Percentiles rank a stretch among this genome's conserved stretches.
These are phyloP conservation scores for Hepsetus odoe DNA, from an alignment of 2,113 vertebrate genomes.

Conservation along the genomic window DNA sequence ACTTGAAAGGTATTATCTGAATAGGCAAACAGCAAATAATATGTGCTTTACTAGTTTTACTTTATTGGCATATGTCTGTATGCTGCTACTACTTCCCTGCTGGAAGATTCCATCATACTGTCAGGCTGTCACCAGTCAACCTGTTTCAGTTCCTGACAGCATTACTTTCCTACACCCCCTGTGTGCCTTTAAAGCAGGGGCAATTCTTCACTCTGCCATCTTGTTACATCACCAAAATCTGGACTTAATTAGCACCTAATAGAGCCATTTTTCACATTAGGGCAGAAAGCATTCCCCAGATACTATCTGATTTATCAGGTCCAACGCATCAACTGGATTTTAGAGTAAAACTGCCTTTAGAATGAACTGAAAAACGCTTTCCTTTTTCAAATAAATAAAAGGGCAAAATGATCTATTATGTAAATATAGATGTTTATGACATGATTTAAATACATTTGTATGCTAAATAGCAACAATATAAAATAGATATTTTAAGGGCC, in stretches of 20 bases:
- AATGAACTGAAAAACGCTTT: neutral
- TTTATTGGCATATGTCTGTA: conserved; percentile 6
- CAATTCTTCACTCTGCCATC: conserved; percentile 64
- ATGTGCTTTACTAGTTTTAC: neutral
- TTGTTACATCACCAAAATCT: conserved; percentile 65
- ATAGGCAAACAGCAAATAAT: no score
- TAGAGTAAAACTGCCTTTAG: neutral
- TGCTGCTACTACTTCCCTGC: conserved; percentile 25
- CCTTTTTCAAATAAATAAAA: neutral
- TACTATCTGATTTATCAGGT: conserved; percentile 56
- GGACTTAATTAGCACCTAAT: conserved; percentile 67
- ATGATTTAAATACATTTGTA: neutral
- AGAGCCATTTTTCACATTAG: conserved; percentile 68
- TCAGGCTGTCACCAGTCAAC: conserved; percentile 56
- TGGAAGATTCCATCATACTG: conserved; percentile 43
- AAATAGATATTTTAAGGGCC: neutral
- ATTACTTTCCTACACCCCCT: conserved; percentile 56
- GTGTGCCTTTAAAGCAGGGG: conserved; percentile 52
- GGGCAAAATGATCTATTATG: neutral
- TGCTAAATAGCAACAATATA: neutral
- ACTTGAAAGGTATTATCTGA: neutral
- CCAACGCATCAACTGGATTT: conserved; percentile 42
- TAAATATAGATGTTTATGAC: neutral
- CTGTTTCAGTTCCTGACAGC: conserved; percentile 52
- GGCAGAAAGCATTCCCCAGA: conserved; percentile 51